Base-by-base conservation (phyloP, 2,113 vertebrate genomes). In the Halichoerus grypus region DNA sequence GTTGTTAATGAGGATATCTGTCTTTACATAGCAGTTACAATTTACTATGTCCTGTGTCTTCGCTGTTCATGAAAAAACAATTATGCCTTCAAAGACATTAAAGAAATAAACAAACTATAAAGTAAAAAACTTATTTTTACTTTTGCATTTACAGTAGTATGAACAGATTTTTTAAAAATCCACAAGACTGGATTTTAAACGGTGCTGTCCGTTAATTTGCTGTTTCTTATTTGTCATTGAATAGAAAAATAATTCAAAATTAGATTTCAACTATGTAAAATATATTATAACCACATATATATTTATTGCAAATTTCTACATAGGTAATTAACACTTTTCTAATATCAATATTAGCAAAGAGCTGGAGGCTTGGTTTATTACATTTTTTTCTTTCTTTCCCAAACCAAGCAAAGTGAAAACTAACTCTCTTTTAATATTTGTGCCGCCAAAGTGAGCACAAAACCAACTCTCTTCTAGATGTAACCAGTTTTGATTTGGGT, bases 1-100 rank as follows among this genome's bases (percentile, higher is more conserved):
- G 86, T 87, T 95, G 92, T 97, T 97, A 96, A 91, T 92, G 61
- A 92, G 31, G 65, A 80, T 93, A 92, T 85, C 88, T 94, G 55
- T 87, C 97, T 96, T 93, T 95, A 76, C 74, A 88, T 5, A 80
- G 42, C 59, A 81, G 80, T 89, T 92, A 13, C 80, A 67, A 81
- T 97, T 96, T 63, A 95, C 74, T 72, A 36, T 92, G 80, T 90
- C 28, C 46, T 72, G 5, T 77, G 36, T 85, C 87, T 92, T 97
- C 4, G 16, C 74, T 94, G 59, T 24, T 94, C 12, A n/a, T 69
- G 28, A 67, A 86, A 79, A 95, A 81, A 61, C 22, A 91, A 72
- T 71, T 90, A 71, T 85, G 76, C 88, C 89, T 95, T 96, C 63
- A 82, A 84, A 24, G 19, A 80, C 22, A 14, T 46, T 22, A 92